Evolutionary conservation across 2,888 invertebrate species (phyloP).

Genomic region (Netelia melanura): DNA sequence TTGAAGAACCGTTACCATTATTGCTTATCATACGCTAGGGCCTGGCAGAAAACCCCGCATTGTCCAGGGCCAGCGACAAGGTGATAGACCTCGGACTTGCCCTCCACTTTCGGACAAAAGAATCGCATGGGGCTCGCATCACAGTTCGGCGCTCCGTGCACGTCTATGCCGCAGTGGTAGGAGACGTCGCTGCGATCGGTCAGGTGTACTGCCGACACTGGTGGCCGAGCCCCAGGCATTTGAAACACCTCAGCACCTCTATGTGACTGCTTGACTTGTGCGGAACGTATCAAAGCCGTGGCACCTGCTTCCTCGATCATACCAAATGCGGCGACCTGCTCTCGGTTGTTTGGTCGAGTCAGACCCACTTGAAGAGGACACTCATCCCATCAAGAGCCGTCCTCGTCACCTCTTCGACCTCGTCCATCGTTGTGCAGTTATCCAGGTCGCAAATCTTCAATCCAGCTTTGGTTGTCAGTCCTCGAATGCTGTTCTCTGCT

Average conservation of each 20-base stretch:
- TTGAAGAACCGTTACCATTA: conserved; percentile 45
- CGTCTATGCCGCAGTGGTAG: background rate
- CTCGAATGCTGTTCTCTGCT: background rate
- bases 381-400: background rate
- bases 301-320: background rate
- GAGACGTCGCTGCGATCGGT: background rate
- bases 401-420: background rate
- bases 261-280: background rate
- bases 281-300: background rate
- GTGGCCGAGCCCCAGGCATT: conserved; percentile 37
- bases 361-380: background rate
- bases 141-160: background rate
- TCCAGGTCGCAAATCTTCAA: conserved; percentile 44
- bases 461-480: conserved; percentile 6
- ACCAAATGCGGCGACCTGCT: conserved; percentile 1
- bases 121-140: too few relatives aligned
- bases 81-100: background rate
- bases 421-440: background rate
- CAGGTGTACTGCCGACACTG: background rate
- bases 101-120: background rate
- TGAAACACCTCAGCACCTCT: conserved; percentile 42
- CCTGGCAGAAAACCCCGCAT: conserved; percentile 41
- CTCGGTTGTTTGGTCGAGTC: conserved; percentile 13
- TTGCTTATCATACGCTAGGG: conserved; percentile 18
- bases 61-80: conserved; percentile 15